Conservation (phyloP, 2,888 invertebrate species). For the Philopedon plagiatum region DNA sequence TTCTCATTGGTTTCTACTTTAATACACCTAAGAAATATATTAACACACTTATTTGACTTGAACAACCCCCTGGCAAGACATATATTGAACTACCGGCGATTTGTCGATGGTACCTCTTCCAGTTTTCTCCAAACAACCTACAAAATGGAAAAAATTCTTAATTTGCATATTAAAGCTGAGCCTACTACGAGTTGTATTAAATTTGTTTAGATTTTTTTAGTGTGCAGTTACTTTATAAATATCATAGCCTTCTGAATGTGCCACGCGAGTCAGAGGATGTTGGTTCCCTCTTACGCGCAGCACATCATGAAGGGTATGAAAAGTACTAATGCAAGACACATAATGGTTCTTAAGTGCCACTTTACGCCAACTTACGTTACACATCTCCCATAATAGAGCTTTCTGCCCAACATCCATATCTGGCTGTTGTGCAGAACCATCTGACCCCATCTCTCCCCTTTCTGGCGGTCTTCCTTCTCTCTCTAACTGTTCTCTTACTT, state of each 20-base stretch:
- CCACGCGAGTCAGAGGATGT: no score
- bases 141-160: background rate
- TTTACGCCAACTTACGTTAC: constrained; percentile 89
- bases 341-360: no score
- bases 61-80: constrained; percentile 19
- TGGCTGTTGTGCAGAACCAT: constrained; percentile 68
- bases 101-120: constrained; percentile 83
- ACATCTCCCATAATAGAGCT: constrained; percentile 95
- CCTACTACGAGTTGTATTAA: background rate
- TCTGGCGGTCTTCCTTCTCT: constrained; percentile 71
- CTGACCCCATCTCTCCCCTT: constrained; percentile 51
- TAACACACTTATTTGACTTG: background rate
- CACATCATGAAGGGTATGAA: no score
- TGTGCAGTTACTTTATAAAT: background rate
- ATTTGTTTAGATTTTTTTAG: background rate
- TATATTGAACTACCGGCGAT: constrained; percentile 30
- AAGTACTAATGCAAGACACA: no score
- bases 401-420: constrained; percentile 91
- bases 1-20: background rate
- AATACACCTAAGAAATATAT: background rate
- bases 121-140: constrained; percentile 92
- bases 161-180: background rate
- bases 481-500: constrained; percentile 90
- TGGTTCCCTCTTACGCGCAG: no score
- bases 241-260: no score